These are phyloP conservation scores for Sinocyclocheilus maitianheensis DNA, from an alignment of 2,113 vertebrate genomes.

Conservation along the genomic window DNA sequence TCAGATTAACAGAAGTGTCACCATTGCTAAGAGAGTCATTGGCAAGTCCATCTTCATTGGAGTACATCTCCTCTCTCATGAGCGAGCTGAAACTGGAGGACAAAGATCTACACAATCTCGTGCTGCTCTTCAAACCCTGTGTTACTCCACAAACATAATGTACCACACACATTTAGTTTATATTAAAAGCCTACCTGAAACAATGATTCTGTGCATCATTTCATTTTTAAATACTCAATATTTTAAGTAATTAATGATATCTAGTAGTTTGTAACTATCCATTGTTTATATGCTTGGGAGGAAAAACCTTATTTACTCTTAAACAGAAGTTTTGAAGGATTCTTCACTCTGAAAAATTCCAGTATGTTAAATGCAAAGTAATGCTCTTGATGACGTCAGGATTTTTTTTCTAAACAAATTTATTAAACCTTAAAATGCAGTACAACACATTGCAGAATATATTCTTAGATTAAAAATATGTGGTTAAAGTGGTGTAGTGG, in stretches of 20 bases:
- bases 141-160: neutral
- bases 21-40: too few species aligned
- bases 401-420: neutral
- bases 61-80: too few species aligned
- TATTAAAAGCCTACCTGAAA: neutral
- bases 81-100: too few species aligned
- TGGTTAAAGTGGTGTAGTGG: neutral
- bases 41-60: too few species aligned
- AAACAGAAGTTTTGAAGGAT: neutral
- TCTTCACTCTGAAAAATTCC: neutral
- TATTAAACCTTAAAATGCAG: neutral
- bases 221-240: neutral
- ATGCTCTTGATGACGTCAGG: neutral
- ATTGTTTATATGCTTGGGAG: neutral
- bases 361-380: neutral
- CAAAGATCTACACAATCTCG: constrained; percentile 68
- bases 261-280: too few species aligned
- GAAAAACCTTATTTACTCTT: neutral
- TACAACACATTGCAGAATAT: neutral
- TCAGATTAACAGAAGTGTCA: too few species aligned
- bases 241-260: neutral
- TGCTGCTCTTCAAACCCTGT: constrained; percentile 62
- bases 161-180: neutral
- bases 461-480: neutral
- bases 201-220: neutral